Base-by-base conservation (phyloP, 2,797 vertebrate species). In the Poeciliopsis gracilis region DNA sequence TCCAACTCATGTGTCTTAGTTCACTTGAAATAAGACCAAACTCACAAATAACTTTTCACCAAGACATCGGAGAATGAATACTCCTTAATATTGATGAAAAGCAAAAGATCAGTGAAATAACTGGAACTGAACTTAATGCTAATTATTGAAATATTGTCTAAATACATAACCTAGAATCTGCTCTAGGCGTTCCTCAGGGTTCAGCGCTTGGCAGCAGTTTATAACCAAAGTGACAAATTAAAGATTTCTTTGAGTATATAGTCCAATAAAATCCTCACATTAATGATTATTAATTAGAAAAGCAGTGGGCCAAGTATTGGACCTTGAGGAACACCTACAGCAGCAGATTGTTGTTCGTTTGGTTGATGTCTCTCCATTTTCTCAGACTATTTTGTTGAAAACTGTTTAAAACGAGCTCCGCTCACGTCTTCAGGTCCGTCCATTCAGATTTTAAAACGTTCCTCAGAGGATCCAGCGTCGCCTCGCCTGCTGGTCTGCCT, bases 401-500 rank as follows among this genome's bases (percentile, higher is more conserved):
- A 66, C 8, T 38, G 36, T 10, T 67, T 41, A 20, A 41, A 41
- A 41, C 25, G 0, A 67, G 2, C 36, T 41, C 20, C 36, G 36
- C 33, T 11, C 4, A 23, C 20, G 36, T 46, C 47, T 28, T 43
- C 79, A 92, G 91, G 47, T 70, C 88, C 84, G 0, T 76, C 83
- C 0, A 41, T 92, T 36, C 82, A 84, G 78, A 38, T 91, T 0
- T 12, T 91, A 2, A 75, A 46, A 41, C 77, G 11, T 6, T 0
- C 53, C 28, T 0, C 66, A 5, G 61, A 36, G 55, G 75, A 77
- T 25, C 77, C 86, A 13, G 72, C 5, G 38, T 25, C 84, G 46
- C 67, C 81, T 36, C 83, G 1, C 46, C 55, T 89, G 12, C 82
- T 94, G 66, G 80, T 94, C 79, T 94, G 93, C 43, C 1, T 91